phyloP scores from a whole-genome alignment of 2,113 vertebrate genomes.

The Amblyopsis rosae region DNA sequence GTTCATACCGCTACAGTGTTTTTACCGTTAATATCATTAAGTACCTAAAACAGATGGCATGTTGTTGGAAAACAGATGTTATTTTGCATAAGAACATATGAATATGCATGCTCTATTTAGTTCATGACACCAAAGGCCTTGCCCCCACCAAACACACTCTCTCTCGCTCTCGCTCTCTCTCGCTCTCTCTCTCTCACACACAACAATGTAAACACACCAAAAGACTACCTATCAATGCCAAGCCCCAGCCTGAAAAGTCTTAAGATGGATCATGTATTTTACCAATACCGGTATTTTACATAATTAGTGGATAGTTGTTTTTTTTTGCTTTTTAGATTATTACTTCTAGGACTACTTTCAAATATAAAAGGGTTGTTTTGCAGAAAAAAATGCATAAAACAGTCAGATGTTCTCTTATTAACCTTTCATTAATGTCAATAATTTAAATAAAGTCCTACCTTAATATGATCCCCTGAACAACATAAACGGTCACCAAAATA shows the following conservation, averaged over 20 bases:
- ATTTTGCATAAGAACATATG: slow-evolving; percentile 74
- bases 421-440: too few relatives aligned
- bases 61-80: slow-evolving; percentile 77
- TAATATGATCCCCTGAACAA: too few relatives aligned
- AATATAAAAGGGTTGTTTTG: too few relatives aligned
- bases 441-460: too few relatives aligned
- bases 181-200: neutral
- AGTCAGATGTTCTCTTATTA: too few relatives aligned
- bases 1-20: slow-evolving; percentile 16
- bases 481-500: too few relatives aligned
- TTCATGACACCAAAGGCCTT: slow-evolving; percentile 66
- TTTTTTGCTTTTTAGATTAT: too few relatives aligned
- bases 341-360: too few relatives aligned
- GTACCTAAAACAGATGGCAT: slow-evolving; percentile 75
- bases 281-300: too few relatives aligned
- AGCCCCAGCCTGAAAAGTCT: neutral
- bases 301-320: too few relatives aligned
- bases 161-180: too few relatives aligned
- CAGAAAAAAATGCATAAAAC: too few relatives aligned
- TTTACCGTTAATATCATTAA: slow-evolving; percentile 46
- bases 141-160: slow-evolving; percentile 24
- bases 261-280: neutral
- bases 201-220: neutral
- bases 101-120: slow-evolving; percentile 76
- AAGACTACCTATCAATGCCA: neutral